phyloP scores from a whole-genome alignment of 2,888 invertebrate species.

The Nymphalis urticae region DNA sequence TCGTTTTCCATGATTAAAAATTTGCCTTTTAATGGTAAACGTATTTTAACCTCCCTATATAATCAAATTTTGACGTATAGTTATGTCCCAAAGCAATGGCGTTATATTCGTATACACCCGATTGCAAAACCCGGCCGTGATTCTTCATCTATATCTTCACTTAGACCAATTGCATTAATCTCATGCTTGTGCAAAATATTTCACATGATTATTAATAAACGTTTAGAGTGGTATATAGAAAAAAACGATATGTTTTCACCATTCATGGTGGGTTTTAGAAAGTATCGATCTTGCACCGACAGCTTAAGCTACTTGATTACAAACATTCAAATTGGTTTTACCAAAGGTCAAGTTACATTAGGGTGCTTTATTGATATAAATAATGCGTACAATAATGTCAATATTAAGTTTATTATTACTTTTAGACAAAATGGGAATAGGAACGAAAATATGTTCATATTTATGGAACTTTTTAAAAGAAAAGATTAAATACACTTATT shows the following conservation, averaged over 20 bases:
- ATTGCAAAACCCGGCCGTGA: constrained; percentile 15
- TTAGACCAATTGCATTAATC: constrained; percentile 24
- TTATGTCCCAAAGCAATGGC: constrained; percentile 16
- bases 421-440: constrained; percentile 15
- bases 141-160: neutral
- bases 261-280: neutral
- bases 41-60: constrained; percentile 10
- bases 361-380: neutral
- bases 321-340: constrained; percentile 9
- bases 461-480: constrained; percentile 30
- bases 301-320: constrained; percentile 15
- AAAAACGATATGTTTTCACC: constrained; percentile 12
- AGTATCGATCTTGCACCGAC: constrained; percentile 21
- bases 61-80: constrained; percentile 4
- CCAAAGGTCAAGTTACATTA: constrained; percentile 11
- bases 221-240: constrained; percentile 14
- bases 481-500: constrained; percentile 6
- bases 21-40: constrained; percentile 9
- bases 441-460: constrained; percentile 18
- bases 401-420: constrained; percentile 4
- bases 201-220: constrained; percentile 21
- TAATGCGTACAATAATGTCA: constrained; percentile 29
- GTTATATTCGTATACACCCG: constrained; percentile 11
- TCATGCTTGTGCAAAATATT: constrained; percentile 24
- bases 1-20: constrained; percentile 23